A percentile compares a stretch with the other conserved stretches of the same genome.
Evolutionary conservation across 2,888 invertebrate genomes (phyloP).

Genomic region (Lutraria lutraria): DNA sequence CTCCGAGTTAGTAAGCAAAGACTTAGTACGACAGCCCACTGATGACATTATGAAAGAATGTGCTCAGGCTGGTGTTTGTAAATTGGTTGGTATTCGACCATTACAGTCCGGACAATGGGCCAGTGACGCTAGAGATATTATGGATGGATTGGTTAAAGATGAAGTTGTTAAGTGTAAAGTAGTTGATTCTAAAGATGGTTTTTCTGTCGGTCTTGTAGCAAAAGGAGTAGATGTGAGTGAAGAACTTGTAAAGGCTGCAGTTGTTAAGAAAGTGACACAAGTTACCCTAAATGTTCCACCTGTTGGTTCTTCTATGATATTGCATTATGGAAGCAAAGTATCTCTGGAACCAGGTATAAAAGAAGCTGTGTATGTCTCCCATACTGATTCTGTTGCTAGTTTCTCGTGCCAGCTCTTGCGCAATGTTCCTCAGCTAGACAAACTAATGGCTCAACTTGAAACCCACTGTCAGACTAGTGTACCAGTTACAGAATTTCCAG

Average conservation of each 20-base stretch:
- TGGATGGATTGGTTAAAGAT: constrained; percentile 77
- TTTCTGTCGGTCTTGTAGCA: constrained; percentile 69
- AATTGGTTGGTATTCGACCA: constrained; percentile 73
- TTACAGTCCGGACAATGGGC: constrained; percentile 71
- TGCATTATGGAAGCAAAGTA: constrained; percentile 40
- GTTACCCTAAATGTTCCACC: constrained; percentile 25
- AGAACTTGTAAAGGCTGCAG: constrained; percentile 75
- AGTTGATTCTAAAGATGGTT: constrained; percentile 59
- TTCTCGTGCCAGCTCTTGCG: constrained; percentile 78
- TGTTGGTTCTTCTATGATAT: background rate
- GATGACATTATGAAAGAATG: constrained; percentile 67
- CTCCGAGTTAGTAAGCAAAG: constrained; percentile 74
- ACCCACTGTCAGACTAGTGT: constrained; percentile 61
- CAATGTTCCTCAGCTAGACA: constrained; percentile 66
- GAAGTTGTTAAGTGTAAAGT: constrained; percentile 74
- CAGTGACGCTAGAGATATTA: constrained; percentile 75
- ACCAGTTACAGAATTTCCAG: constrained; percentile 38
- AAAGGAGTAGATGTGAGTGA: constrained; percentile 72
- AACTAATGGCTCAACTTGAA: constrained; percentile 75
- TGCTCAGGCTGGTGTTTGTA: constrained; percentile 76
- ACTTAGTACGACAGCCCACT: constrained; percentile 66
- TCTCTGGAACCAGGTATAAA: constrained; percentile 53
- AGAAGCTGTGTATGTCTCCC: constrained; percentile 70
- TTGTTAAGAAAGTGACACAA: constrained; percentile 66
- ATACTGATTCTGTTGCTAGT: constrained; percentile 75